phyloP scores from a whole-genome alignment of 2,797 vertebrate genomes.

The Melanotaenia pygmaea region DNA sequence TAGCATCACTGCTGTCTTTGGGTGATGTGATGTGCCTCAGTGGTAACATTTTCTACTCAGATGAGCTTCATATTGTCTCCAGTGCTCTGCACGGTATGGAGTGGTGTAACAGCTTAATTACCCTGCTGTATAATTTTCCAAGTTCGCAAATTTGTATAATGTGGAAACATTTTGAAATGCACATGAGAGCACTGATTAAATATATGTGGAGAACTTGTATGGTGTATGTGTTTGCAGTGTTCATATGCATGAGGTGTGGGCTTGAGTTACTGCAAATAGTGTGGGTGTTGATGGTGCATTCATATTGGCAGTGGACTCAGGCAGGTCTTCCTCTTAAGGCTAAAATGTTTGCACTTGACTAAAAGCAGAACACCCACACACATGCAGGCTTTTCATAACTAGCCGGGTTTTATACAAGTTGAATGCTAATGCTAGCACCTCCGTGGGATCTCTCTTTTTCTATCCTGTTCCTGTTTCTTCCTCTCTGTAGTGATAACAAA shows the following conservation, averaged over 20 bases:
- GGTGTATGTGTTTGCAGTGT: slow-evolving; percentile 22
- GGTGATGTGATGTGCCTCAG: slow-evolving; percentile 25
- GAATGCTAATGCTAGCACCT: slow-evolving; percentile 68
- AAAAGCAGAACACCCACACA: slow-evolving; percentile 81
- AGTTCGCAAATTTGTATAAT: slow-evolving; percentile 23
- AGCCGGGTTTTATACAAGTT: slow-evolving; percentile 78
- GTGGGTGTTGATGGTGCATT: slow-evolving; percentile 78
- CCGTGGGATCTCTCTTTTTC: slow-evolving; percentile 47
- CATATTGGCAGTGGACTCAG: slow-evolving; percentile 70
- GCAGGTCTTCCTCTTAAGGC: slow-evolving; percentile 82
- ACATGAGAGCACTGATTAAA: slow-evolving; percentile 32
- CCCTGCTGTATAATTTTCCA: slow-evolving; percentile 19
- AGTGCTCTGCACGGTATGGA: slow-evolving; percentile 8
- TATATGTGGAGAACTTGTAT: slow-evolving; percentile 24
- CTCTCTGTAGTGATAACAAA: slow-evolving; percentile 37
- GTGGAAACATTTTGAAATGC: slow-evolving; percentile 15
- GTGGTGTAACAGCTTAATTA: slow-evolving; percentile 43
- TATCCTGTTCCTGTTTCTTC: slow-evolving; percentile 25
- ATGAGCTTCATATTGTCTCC: slow-evolving; percentile 33
- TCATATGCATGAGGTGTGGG: slow-evolving; percentile 47
- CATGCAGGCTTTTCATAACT: slow-evolving; percentile 70
- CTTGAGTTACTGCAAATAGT: slow-evolving; percentile 40
- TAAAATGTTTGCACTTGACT: slow-evolving; percentile 86
- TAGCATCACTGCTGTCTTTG: slow-evolving; percentile 11
- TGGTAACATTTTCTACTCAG: slow-evolving; percentile 23